Base-by-base conservation (phyloP, 2,797 vertebrate species). In the Sparus aurata region DNA sequence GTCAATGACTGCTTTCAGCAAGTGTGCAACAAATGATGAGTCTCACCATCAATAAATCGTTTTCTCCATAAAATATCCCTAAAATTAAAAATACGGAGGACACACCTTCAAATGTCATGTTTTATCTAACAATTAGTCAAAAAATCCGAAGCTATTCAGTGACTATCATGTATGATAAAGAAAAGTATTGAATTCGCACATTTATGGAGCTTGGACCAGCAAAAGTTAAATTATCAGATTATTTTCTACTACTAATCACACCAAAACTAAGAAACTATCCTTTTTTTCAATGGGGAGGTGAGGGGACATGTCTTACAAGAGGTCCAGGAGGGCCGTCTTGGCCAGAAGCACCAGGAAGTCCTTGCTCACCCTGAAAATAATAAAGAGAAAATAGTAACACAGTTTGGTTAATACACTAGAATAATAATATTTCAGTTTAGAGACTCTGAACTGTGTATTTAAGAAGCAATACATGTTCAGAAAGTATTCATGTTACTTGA, bases 251-350 rank as follows among this genome's bases (percentile, higher is more conserved):
- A 38, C 38, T 38, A n/a, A 62, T 45, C 7, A 30, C 16, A 75
- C 1, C 52, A 55, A 63, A 68, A 23, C 45, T 12, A 38, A 38
- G 38, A 38, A 38, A 38, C 7, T 9, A 38, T 38, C 34, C 7
- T 45, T n/a, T 23, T 47, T 66, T 66, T 41, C 3, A 45, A 13
- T 65, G 12, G 45, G 34, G 16, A 41, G 9, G 34, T 67, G 5
- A 23, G 65, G 80, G 2, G 3, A 64, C 17, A 41, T 61, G 46
- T 76, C 96, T 96, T 90, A 99, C 98, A 77, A 99, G 79, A 63
- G 98, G 98, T 79, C 98, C 98, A 54, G 98, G 97, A 41, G 96
- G 98, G 50, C 98, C 98, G 9, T 99, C 97, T 90, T 98, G 97
- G 69, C 98, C 98, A 9, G 97, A 92, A 1, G 97, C 94, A 92